These are phyloP conservation scores for Amia ocellicauda DNA, from an alignment of 2,113 vertebrate genomes.

Conservation along the genomic window DNA sequence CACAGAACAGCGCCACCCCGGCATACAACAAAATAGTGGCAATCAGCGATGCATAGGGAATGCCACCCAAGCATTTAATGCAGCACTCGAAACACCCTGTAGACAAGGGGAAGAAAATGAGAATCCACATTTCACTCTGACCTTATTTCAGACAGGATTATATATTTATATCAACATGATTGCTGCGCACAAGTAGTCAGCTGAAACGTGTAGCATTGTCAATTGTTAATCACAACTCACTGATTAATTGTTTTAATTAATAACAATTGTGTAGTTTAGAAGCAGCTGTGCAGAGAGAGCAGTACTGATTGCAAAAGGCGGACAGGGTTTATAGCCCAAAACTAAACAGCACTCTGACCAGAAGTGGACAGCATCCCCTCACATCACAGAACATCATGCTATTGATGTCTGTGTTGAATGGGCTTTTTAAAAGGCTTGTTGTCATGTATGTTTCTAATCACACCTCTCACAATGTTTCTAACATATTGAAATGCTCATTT, in stretches of 20 bases:
- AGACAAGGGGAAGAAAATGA: slow-evolving; percentile 25
- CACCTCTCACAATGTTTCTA: too few relatives aligned
- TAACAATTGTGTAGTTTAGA: neutral
- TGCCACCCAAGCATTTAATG: slow-evolving; percentile 96
- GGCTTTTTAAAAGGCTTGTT: too few relatives aligned
- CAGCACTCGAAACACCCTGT: slow-evolving; percentile 96
- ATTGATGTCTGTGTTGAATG: neutral
- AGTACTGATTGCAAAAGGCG: neutral
- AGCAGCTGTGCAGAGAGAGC: slow-evolving; percentile 6
- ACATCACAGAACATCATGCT: slow-evolving; percentile 3
- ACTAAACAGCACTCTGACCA: slow-evolving; percentile 10
- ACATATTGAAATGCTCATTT: too few relatives aligned
- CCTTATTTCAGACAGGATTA: neutral
- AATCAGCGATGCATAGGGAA: slow-evolving; percentile 92
- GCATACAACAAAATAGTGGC: slow-evolving; percentile 96
- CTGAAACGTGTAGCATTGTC: neutral
- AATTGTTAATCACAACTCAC: neutral
- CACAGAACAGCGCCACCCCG: slow-evolving; percentile 94
- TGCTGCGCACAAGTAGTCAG: too few relatives aligned
- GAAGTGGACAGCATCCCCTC: neutral
- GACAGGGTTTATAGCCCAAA: slow-evolving; percentile 13
- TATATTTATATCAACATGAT: too few relatives aligned
- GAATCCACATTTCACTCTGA: neutral
- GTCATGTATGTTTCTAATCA: too few relatives aligned
- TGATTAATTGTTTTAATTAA: slow-evolving; percentile 15